Evolutionary conservation across 2,797 vertebrate species (phyloP).

Genomic region (Discoglossus pictus): DNA sequence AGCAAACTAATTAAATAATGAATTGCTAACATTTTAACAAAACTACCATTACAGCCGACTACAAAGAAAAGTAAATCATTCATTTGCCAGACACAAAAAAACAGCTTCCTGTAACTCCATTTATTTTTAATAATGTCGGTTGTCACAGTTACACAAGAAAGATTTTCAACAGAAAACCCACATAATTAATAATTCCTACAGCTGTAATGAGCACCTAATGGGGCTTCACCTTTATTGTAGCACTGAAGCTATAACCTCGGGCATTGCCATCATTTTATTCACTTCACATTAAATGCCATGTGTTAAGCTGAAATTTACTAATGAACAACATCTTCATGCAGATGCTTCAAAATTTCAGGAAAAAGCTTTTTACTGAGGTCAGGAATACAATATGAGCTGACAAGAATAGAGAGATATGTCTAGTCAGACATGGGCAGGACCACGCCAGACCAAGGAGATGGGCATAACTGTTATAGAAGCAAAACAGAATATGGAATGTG

Average conservation of each 20-base stretch:
- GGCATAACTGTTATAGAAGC: no score
- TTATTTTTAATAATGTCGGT: slow-evolving; percentile 46
- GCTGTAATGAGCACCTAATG: slow-evolving; percentile 40
- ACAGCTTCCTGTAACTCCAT: slow-evolving; percentile 38
- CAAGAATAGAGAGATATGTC: no score
- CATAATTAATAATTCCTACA: slow-evolving; percentile 44
- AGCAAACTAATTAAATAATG: slow-evolving; percentile 44
- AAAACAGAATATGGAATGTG: no score
- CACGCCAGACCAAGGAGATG: no score
- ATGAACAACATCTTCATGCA: slow-evolving; percentile 30
- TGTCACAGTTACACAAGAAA: slow-evolving; percentile 42
- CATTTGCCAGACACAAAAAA: slow-evolving; percentile 18
- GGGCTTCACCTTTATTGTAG: slow-evolving; percentile 30
- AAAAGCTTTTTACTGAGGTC: neutral
- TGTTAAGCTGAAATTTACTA: slow-evolving; percentile 7
- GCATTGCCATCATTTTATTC: slow-evolving; percentile 14
- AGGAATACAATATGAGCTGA: no score
- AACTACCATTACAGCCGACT: slow-evolving; percentile 30
- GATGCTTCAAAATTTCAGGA: slow-evolving; percentile 1
- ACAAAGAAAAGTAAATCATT: slow-evolving; percentile 45
- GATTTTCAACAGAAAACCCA: slow-evolving; percentile 31
- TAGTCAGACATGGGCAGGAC: no score
- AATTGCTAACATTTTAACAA: slow-evolving; percentile 45
- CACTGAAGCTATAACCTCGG: slow-evolving; percentile 23
- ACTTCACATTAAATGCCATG: slow-evolving; percentile 29